Conservation (phyloP, 2,113 vertebrate species). For the Podarcis cretensis region DNA sequence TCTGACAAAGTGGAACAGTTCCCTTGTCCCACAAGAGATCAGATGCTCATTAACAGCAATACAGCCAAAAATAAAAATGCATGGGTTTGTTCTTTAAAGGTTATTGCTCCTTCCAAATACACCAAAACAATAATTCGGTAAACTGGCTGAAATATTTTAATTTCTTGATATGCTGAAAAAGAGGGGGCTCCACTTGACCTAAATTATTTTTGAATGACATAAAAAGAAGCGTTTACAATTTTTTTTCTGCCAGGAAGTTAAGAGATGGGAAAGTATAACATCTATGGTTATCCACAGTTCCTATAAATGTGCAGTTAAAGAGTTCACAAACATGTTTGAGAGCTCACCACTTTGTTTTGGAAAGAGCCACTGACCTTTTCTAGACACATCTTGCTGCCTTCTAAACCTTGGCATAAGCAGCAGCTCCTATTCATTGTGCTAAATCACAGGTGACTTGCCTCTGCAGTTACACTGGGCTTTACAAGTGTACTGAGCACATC, state of each 20-base stretch:
- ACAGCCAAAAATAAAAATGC: not conserved
- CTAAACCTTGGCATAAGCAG: not conserved
- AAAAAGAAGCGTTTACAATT: not conserved
- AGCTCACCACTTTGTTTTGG: not conserved
- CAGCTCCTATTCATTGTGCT: not conserved
- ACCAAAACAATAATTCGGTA: not conserved
- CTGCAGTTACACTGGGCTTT: not conserved
- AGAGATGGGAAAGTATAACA: not conserved
- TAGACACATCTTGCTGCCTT: not conserved
- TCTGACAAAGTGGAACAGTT: slow-evolving; percentile 21
- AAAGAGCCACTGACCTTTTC: too few relatives aligned
- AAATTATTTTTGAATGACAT: not conserved
- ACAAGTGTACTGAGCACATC: not conserved
- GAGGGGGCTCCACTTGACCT: not conserved
- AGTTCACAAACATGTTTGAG: not conserved
- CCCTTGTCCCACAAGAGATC: slow-evolving; percentile 5
- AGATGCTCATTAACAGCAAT: not conserved
- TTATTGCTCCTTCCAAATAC: not conserved
- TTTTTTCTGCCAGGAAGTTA: not conserved
- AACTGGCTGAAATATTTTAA: not conserved
- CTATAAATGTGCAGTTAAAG: not conserved
- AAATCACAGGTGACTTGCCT: too few relatives aligned
- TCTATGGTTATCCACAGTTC: not conserved
- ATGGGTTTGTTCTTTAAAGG: not conserved
- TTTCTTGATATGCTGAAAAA: not conserved